Evolutionary conservation across 1,140 invertebrate genomes (phyloP).

Genomic region (Triops cancriformis): DNA sequence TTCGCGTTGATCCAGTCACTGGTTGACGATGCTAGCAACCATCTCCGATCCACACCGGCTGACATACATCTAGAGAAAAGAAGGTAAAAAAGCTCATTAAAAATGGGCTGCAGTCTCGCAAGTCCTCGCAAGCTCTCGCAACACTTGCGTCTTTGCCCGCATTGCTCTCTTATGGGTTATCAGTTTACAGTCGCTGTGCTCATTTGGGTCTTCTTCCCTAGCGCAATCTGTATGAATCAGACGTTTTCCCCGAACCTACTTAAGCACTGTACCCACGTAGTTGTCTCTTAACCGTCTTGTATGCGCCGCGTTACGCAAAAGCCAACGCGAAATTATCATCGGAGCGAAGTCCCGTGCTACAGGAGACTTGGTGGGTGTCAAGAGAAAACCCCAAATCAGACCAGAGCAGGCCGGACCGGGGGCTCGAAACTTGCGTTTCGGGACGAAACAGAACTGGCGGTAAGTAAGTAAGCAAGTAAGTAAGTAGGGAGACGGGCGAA

Average conservation of each 20-base stretch:
- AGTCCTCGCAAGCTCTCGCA: background rate
- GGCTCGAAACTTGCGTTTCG: too few species aligned
- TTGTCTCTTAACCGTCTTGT: background rate
- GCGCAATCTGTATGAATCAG: background rate
- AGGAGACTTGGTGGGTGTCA: too few species aligned
- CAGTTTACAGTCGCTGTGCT: background rate
- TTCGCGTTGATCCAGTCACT: too few species aligned
- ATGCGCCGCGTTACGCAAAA: background rate
- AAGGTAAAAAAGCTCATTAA: slow-evolving; percentile 10
- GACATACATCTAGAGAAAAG: background rate
- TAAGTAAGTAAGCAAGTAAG: background rate
- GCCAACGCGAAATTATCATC: background rate
- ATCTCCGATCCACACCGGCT: too few species aligned
- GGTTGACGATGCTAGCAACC: too few species aligned
- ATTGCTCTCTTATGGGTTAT: background rate
- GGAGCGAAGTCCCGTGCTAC: too few species aligned
- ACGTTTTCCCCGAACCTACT: background rate
- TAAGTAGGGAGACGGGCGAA: background rate
- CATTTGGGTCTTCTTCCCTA: slow-evolving; percentile 5
- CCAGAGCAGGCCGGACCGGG: too few species aligned
- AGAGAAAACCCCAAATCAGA: too few species aligned
- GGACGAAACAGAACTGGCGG: background rate
- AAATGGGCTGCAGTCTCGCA: background rate
- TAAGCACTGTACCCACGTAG: background rate
- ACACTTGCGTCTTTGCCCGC: background rate